Base-by-base conservation (phyloP, 1,140 invertebrate species). In the Dendrolimus punctatus region DNA sequence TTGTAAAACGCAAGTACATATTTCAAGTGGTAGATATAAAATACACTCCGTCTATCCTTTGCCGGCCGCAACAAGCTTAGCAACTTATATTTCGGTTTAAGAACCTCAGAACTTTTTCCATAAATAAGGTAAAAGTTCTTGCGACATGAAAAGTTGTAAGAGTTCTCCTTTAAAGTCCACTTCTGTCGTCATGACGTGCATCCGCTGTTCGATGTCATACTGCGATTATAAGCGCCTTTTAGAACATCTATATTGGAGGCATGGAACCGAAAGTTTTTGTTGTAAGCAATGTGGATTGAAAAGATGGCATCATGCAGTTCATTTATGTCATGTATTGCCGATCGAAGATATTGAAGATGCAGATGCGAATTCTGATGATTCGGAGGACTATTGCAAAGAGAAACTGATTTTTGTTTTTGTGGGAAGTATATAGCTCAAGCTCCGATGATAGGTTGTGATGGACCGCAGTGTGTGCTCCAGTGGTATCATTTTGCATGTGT, bases 401-500 rank as follows among this genome's bases (percentile, higher is more conserved):
- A 64, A 49, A 60, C 44, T 0, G 42, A 58, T 0, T 73, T 64
- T 47, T 78, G 75, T 53, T 62, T 58, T 40, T 78, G 75, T 49
- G 66, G 67, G 4, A 68, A 71, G 54, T 56, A 63, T 8, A 62
- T 71, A 6, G 41, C 54, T 2, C 64, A 68, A 39, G 45, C 62
- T 2, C 59, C 48, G 0, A 78, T 78, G 72, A 78, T 78, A 9
- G 75, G 62, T 0, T 78, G 75, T 36, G 72, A 75, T 55, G 71
- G 63, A 7, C 55, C 64, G 0, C n/a, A 61, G 5, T 75, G 75
- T 50, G 39, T 10, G 4, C 23, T 62, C 8, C 62, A 73, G 46
- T 78, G 75, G 75, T 78, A 66, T 51, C 75, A 77, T 38, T 78
- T 72, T 45, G 47, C 57, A 6, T 75, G 75, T 48, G 73, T 78